Percentiles rank a stretch among this genome's conserved stretches.
phyloP scores from a whole-genome alignment of 1,140 invertebrate genomes.

The Cydia splendana region DNA sequence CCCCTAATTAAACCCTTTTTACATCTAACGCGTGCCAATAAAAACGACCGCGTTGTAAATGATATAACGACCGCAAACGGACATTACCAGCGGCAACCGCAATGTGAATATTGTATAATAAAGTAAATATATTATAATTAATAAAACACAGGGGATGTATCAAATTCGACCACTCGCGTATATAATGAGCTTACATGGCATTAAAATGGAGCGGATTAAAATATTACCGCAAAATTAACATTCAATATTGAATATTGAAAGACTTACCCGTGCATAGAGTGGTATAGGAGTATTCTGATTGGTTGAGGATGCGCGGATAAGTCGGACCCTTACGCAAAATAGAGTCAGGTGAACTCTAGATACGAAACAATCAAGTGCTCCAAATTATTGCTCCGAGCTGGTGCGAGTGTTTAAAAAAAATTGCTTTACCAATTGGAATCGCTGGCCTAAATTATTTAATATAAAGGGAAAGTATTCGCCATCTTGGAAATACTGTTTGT shows the following conservation, averaged over 20 bases:
- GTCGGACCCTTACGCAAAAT: too few relatives aligned
- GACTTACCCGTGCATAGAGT: not conserved
- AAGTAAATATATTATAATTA: conserved; percentile 33
- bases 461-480: too few relatives aligned
- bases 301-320: not conserved
- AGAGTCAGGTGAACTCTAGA: too few relatives aligned
- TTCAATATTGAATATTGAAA: conserved; percentile 35
- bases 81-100: conserved; percentile 6
- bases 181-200: conserved; percentile 47
- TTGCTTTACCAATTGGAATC: too few relatives aligned
- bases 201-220: conserved; percentile 43
- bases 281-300: not conserved
- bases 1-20: not conserved
- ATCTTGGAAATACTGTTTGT: too few relatives aligned
- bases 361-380: not conserved
- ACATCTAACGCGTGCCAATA: conserved; percentile 5
- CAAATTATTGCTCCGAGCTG: too few relatives aligned
- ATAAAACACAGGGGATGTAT: conserved; percentile 43
- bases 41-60: conserved; percentile 8
- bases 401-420: too few relatives aligned
- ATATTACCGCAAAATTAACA: conserved; percentile 42
- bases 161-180: conserved; percentile 49
- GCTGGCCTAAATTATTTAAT: too few relatives aligned
- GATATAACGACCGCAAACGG: conserved; percentile 18
- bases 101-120: conserved; percentile 13